Base-by-base conservation (phyloP, 2,113 vertebrate genomes). In the Ophthalmolycus amberensis region DNA sequence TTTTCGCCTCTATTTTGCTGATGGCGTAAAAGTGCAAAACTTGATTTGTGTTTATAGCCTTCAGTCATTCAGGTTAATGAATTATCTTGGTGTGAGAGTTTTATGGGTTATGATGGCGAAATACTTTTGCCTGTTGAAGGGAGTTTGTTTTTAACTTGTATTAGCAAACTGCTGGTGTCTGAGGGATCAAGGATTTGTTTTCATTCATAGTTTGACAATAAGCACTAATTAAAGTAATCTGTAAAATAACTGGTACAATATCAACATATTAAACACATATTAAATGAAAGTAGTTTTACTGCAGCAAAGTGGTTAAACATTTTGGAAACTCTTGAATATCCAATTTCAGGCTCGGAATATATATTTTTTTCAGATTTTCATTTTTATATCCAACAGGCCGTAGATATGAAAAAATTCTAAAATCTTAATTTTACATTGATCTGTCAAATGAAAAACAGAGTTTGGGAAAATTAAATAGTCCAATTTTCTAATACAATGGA, bases 81-180 rank as follows among this genome's bases (percentile, higher is more conserved):
- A 40, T 75, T 67, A 83, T 60, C 1, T 44, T 60, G 78, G 12
- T 66, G 3, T 79, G 42, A 84, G 27, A n/a, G 25, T 48, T 56
- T 37, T 56, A 67, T 54, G 16, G n/a, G 16, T 71, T 71, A 37
- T 50, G 1, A 34, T 18, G 10, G 40, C 5, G 22, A 34, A 74
- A 37, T 27, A 62, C 18, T 25, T 48, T 34, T 8, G 20, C 0
- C 3, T 25, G 58, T 48, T 74, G 12, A 37, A 34, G 27, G 18
- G 8, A n/a, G 38, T 62, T 34, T 32, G 37, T 25, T 72, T 72
- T 46, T 3, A 46, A 34, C 40, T 46, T 14, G 40, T 32, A 32
- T 72, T 42, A 44, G 52, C 56, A 32, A 42, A 29, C 54, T 25
- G 64, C 40, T 67, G 0, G 20, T 59, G 25, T 58, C n/a, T 5